Percentiles rank a stretch among this genome's conserved stretches.
Evolutionary conservation across 2,797 vertebrate species (phyloP).

Genomic region (Holocentrus rufus): DNA sequence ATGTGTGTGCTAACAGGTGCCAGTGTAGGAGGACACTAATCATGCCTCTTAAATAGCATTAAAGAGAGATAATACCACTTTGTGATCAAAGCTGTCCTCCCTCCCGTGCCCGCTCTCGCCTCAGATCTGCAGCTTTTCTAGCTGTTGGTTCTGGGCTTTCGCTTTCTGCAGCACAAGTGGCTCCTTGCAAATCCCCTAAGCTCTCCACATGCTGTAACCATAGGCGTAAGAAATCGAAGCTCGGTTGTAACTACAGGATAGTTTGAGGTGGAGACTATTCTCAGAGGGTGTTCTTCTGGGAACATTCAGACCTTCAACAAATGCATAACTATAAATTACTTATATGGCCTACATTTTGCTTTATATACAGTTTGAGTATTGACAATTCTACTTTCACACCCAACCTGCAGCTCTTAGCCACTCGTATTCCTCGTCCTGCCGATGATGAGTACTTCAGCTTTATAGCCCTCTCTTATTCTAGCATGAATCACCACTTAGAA

Average conservation of each 20-base stretch:
- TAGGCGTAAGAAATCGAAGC: neutral
- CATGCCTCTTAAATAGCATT: conserved; percentile 17
- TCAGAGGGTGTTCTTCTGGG: neutral
- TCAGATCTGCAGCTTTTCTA: neutral
- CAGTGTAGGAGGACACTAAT: conserved; percentile 13
- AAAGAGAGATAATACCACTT: conserved; percentile 31
- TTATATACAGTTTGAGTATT: neutral
- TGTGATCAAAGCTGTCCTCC: conserved; percentile 16
- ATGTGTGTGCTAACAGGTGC: neutral
- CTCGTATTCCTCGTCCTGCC: neutral
- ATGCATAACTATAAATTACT: neutral
- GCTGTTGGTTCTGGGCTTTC: neutral
- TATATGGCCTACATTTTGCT: neutral
- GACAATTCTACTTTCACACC: neutral
- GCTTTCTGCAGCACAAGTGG: neutral
- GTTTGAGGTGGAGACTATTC: neutral
- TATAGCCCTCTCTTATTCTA: neutral
- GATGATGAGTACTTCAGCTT: conserved; percentile 4
- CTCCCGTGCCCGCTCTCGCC: neutral
- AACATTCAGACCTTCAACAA: neutral
- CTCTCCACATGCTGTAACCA: neutral
- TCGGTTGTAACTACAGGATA: neutral
- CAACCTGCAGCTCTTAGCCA: neutral
- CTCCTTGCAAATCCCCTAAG: neutral
- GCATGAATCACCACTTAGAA: neutral